phyloP scores from a whole-genome alignment of 1,140 invertebrate species.

The Bombus superbus region DNA sequence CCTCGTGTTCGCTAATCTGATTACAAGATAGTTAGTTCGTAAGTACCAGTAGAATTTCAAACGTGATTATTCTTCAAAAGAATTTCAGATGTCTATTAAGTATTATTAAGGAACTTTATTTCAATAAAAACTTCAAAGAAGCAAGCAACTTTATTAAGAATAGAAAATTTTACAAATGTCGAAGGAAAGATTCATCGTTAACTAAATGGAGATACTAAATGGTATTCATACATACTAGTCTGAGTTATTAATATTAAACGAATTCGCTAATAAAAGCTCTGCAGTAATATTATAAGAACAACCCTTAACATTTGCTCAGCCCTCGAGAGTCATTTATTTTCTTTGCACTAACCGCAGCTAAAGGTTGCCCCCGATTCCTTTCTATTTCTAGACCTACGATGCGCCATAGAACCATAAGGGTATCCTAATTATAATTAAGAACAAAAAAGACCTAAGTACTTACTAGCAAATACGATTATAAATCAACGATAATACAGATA shows the following conservation, averaged over 20 bases:
- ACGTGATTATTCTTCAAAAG: background rate
- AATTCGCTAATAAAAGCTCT: background rate
- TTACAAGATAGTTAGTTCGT: constrained; percentile 35
- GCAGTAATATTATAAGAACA: background rate
- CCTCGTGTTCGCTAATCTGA: constrained; percentile 31
- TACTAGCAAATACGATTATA: background rate
- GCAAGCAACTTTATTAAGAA: background rate
- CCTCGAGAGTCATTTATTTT: constrained; percentile 8
- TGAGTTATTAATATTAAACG: constrained; percentile 4
- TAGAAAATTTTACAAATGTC: background rate
- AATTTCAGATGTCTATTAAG: background rate
- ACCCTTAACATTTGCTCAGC: constrained; percentile 40
- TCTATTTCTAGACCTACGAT: constrained; percentile 14
- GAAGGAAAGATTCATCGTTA: background rate
- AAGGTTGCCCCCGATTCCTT: constrained; percentile 32
- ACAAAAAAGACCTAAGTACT: background rate
- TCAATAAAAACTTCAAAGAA: background rate
- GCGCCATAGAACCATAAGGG: background rate
- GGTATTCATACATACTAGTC: background rate
- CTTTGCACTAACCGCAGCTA: background rate
- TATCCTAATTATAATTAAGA: background rate
- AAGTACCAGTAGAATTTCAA: background rate
- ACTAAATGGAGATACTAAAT: background rate
- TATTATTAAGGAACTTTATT: background rate
- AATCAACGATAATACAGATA: background rate